Evolutionary conservation across 2,888 invertebrate genomes (phyloP), one percentile per base, ranked within the genome.

Genomic region (Alcis repandata): DNA sequence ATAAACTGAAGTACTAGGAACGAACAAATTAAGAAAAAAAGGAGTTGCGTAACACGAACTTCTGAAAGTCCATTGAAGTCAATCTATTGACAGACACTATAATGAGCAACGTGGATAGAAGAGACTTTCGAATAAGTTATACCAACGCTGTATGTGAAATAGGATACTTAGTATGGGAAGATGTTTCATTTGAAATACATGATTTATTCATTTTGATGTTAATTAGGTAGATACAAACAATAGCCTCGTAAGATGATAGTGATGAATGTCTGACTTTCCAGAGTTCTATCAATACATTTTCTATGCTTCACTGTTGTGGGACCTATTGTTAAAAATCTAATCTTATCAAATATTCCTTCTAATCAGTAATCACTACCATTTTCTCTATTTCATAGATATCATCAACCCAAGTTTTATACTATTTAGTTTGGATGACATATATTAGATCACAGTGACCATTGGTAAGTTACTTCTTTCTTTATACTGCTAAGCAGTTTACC

Each of bases 31-130:
- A 65, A 68, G 45, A 45, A 63, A 67, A 62, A 58, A 68, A 46
- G 65, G 46, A 62, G 66, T 64, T 53, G 53, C 40, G 60, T 60
- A 67, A 64, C 53, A 62, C 48, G 49, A 69, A 63, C 69, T 60
- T 61, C 64, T 65, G 54, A 65, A 56, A 63, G 63, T 69, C 59
- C 59, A 63, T 66, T 69, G 59, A 72, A 70, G 67, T 67, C 67
- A 54, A 66, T 69, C 62, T 66, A 62, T 56, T 36, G 63, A 41
- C 36, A 59, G 9, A 68, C 68, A 71, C 4, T 67, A 59, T 1
- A 56, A 48, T 36, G 13, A 53, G 43, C 40, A 22, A 40, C 59
- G 41, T 15, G 19, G 41, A 63, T 61, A 62, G 19, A 54, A 38
- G 20, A 17, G 48, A 33, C 22, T 22, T 22, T 13, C 13, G n/a